Percentiles rank a stretch among this genome's conserved stretches.
These are phyloP conservation scores for Heliconius himera DNA, from an alignment of 1,140 invertebrate species.

Conservation along the genomic window DNA sequence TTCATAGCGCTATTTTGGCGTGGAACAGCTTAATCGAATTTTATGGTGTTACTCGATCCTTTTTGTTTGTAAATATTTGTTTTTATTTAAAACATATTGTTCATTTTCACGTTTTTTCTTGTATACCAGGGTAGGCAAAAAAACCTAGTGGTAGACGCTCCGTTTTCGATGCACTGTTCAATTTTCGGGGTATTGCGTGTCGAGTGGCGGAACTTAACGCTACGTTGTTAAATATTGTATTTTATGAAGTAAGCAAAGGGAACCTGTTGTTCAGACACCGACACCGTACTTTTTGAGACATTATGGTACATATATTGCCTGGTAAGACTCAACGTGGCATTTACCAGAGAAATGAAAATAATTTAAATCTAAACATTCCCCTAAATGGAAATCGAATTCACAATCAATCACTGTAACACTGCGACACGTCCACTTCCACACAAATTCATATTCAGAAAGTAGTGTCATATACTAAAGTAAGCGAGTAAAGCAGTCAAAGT, in stretches of 20 bases:
- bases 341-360: no score
- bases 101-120: no score
- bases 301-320: no score
- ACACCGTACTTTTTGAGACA: no score
- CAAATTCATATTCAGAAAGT: not conserved
- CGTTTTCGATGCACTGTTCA: not conserved
- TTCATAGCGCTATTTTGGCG: not conserved
- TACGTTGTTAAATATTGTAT: no score
- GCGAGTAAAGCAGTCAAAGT: not conserved
- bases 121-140: no score
- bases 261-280: no score
- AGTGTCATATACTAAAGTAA: not conserved
- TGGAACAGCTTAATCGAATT: not conserved
- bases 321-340: no score
- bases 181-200: not conserved
- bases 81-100: not conserved
- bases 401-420: no score
- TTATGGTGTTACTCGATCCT: not conserved
- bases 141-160: not conserved
- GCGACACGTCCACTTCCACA: not conserved
- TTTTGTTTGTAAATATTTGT: not conserved
- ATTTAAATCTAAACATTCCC: no score
- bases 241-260: no score
- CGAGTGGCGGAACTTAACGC: constrained; percentile 23
- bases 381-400: no score